A percentile compares a stretch with the other conserved stretches of the same genome.
Conservation (phyloP, 1,140 invertebrate genomes). For the Drosophila azteca region DNA sequence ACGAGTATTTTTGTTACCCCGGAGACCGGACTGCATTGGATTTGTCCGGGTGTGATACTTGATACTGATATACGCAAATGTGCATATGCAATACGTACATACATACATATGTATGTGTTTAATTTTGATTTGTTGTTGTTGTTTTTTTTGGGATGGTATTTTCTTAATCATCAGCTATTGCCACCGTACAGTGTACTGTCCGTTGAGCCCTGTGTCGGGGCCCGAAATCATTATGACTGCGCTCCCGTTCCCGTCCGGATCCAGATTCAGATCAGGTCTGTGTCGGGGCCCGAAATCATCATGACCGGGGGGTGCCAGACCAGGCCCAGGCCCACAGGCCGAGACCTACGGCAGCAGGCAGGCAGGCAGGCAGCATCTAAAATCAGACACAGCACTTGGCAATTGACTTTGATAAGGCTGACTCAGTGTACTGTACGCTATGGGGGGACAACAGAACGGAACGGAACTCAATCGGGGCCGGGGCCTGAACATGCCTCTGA, state of each 20-base stretch:
- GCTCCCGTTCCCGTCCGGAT: not conserved
- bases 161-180: slow-evolving; percentile 58
- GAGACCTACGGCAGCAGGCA: no score
- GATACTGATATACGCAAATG: no score
- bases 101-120: not conserved
- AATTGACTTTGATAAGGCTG: slow-evolving; percentile 58
- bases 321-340: slow-evolving; percentile 27
- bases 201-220: slow-evolving; percentile 50
- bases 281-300: slow-evolving; percentile 9
- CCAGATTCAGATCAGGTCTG: slow-evolving; percentile 38
- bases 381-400: slow-evolving; percentile 14
- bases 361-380: slow-evolving; percentile 45
- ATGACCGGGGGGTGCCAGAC: slow-evolving; percentile 13
- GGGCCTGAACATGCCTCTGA: slow-evolving; percentile 70
- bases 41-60: not conserved
- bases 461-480: slow-evolving; percentile 39
- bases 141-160: slow-evolving; percentile 7
- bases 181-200: not conserved
- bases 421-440: slow-evolving; percentile 48
- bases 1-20: no score
- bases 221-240: slow-evolving; percentile 54
- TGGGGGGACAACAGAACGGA: not conserved
- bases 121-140: slow-evolving; percentile 1
- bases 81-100: no score
- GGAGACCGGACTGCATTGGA: slow-evolving; percentile 2